Percentiles rank a stretch among this genome's conserved stretches.
phyloP scores from a whole-genome alignment of 2,113 vertebrate genomes.

The Halcyon malimbica region DNA sequence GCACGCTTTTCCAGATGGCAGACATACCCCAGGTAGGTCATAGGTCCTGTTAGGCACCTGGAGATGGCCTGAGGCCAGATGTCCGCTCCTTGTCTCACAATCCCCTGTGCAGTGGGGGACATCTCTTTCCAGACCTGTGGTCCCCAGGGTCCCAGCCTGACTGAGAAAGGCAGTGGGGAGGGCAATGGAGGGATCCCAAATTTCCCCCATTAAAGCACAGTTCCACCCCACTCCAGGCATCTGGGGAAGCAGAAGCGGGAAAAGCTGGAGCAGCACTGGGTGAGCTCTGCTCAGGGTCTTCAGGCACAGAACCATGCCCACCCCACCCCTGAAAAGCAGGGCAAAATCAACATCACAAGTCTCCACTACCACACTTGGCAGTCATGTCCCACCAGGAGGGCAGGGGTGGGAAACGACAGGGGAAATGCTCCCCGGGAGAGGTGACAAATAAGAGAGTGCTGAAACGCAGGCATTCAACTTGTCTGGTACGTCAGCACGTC shows the following conservation, averaged over 20 bases:
- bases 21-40: neutral
- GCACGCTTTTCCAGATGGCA: neutral
- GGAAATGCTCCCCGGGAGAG: neutral
- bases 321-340: neutral
- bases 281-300: neutral
- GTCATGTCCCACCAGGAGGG: neutral
- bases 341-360: neutral
- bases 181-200: neutral
- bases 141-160: neutral
- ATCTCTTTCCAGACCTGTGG: neutral
- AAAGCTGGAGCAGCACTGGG: neutral
- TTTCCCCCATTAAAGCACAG: neutral
- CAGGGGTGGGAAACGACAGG: neutral
- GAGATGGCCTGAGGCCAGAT: accelerated
- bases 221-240: neutral
- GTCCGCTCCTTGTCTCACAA: neutral
- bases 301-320: neutral
- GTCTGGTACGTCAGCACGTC: neutral
- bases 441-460: slow-evolving; percentile 43
- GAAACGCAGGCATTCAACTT: slow-evolving; percentile 13
- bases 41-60: neutral
- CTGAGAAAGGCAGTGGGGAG: neutral
- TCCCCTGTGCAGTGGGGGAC: accelerated
- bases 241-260: accelerated
- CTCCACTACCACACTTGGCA: neutral